Evolutionary conservation across 2,113 vertebrate genomes (phyloP).

Genomic region (Varanus salvator): DNA sequence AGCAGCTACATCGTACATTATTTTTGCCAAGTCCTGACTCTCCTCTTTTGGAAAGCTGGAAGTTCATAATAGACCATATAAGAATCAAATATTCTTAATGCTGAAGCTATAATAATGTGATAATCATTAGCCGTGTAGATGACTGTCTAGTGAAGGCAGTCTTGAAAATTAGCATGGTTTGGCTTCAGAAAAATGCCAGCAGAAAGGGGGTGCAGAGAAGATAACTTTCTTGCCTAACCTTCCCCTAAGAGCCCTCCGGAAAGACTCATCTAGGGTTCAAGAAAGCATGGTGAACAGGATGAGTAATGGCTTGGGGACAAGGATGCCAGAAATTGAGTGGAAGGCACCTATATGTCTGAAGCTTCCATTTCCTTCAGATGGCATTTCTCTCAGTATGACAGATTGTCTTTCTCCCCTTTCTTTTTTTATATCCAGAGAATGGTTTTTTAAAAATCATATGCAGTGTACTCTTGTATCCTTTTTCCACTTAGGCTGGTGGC

Average conservation of each 20-base stretch:
- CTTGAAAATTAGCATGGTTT: background rate
- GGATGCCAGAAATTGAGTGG: background rate
- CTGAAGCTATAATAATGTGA: background rate
- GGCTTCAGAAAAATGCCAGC: background rate
- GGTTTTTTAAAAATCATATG: background rate
- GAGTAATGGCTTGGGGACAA: background rate
- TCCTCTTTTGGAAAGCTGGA: background rate
- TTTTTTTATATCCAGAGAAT: background rate
- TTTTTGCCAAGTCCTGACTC: background rate
- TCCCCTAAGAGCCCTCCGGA: background rate
- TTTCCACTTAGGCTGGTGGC: constrained; percentile 80
- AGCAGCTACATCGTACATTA: background rate
- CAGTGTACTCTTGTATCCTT: background rate
- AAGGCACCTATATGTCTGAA: background rate
- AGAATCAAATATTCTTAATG: background rate
- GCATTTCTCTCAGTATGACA: background rate
- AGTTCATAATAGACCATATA: background rate
- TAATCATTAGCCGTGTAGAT: background rate
- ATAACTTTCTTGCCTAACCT: background rate
- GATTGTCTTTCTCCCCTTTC: background rate
- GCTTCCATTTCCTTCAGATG: accelerated
- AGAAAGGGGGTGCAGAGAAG: background rate
- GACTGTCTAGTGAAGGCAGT: background rate
- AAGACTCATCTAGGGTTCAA: background rate
- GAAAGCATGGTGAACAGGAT: background rate